phyloP scores from a whole-genome alignment of 2,888 invertebrate genomes.

The Meliscaeva auricollis region DNA sequence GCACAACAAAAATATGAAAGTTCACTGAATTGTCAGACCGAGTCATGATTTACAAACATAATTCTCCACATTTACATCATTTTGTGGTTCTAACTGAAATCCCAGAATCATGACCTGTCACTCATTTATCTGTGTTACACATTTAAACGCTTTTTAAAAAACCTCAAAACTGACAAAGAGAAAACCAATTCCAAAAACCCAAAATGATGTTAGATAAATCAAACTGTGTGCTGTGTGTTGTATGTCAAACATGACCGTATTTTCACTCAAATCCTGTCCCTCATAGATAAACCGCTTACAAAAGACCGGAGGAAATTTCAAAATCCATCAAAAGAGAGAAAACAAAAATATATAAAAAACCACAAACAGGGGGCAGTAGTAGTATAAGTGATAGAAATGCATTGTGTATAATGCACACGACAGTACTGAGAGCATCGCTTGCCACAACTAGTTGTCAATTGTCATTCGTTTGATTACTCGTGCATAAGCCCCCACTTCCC shows the following conservation, averaged over 20 bases:
- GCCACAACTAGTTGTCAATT: slow-evolving; percentile 47
- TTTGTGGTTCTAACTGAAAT: slow-evolving; percentile 35
- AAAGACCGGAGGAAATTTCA: slow-evolving; percentile 31
- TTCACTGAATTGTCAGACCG: slow-evolving; percentile 26
- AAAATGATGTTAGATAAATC: slow-evolving; percentile 52
- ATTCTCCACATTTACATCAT: slow-evolving; percentile 2
- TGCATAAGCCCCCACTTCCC: slow-evolving; percentile 28
- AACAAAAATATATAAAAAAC: background rate
- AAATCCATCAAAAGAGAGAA: slow-evolving; percentile 4
- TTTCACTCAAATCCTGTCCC: slow-evolving; percentile 1
- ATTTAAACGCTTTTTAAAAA: slow-evolving; percentile 34
- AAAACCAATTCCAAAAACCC: slow-evolving; percentile 44
- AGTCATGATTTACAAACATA: slow-evolving; percentile 2
- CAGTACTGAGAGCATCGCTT: background rate
- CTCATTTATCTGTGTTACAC: slow-evolving; percentile 48
- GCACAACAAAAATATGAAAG: slow-evolving; percentile 20
- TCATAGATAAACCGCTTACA: slow-evolving; percentile 5
- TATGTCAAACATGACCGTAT: slow-evolving; percentile 22
- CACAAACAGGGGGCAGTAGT: slow-evolving; percentile 11
- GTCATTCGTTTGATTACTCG: slow-evolving; percentile 41
- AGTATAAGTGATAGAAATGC: slow-evolving; percentile 34
- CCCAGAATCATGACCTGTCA: slow-evolving; percentile 63
- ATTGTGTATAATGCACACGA: background rate
- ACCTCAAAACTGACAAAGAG: slow-evolving; percentile 22
- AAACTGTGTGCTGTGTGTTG: slow-evolving; percentile 6